These are phyloP conservation scores for Volucella zonaria DNA, from an alignment of 2,888 invertebrate species.

Conservation along the genomic window DNA sequence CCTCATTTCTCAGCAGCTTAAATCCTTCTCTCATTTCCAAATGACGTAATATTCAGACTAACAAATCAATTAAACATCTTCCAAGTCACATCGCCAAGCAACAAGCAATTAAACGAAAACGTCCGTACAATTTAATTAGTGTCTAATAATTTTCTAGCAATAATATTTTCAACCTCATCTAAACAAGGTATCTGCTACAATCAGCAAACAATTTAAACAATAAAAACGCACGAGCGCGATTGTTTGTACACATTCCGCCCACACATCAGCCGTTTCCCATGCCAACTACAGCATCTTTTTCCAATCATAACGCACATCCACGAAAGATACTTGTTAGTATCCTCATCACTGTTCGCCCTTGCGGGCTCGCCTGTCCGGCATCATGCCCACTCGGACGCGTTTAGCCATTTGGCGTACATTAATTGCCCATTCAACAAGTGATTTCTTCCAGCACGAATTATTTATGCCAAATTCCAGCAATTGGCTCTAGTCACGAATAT, in stretches of 20 bases:
- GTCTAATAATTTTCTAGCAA: neutral
- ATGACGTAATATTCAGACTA: too few relatives aligned
- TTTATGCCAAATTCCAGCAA: conserved; percentile 26
- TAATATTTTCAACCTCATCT: neutral
- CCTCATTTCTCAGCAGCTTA: too few relatives aligned
- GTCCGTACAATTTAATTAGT: neutral
- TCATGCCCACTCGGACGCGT: neutral
- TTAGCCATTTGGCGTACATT: conserved; percentile 9
- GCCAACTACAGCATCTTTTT: neutral
- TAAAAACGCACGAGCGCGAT: conserved; percentile 15
- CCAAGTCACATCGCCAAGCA: neutral
- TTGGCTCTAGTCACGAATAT: conserved; percentile 36
- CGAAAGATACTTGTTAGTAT: neutral
- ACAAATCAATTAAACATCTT: neutral
- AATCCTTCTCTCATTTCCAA: too few relatives aligned
- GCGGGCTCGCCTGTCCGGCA: too few relatives aligned
- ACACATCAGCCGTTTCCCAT: neutral
- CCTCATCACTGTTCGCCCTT: too few relatives aligned
- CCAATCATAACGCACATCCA: conserved; percentile 7
- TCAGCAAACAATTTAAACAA: conserved; percentile 13
- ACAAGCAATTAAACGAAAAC: neutral
- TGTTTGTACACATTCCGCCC: conserved; percentile 12
- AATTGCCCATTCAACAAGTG: conserved; percentile 61
- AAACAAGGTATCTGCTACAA: conserved; percentile 11
- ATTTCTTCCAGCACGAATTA: conserved; percentile 42